A percentile compares a stretch with the other conserved stretches of the same genome.
Evolutionary conservation across 2,113 vertebrate genomes (phyloP).

Genomic region (Chloropsis cyanopogon): DNA sequence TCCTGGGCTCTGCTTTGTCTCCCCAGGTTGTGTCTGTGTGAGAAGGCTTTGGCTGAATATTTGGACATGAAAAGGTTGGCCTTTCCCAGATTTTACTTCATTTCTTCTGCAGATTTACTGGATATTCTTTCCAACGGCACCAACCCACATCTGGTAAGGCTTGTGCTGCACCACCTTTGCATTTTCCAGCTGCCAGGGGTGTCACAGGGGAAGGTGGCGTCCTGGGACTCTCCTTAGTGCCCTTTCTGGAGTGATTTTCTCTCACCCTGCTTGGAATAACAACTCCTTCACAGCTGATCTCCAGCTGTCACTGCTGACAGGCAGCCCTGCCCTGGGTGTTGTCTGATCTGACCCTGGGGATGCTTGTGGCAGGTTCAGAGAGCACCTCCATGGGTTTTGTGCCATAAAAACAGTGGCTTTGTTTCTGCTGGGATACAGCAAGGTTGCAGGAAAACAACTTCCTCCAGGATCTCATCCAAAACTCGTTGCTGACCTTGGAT

Average conservation of each 20-base stretch:
- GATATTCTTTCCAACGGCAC: slow-evolving; percentile 95
- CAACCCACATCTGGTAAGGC: slow-evolving; percentile 80
- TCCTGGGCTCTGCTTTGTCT: not conserved
- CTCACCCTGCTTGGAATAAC: rapidly evolving
- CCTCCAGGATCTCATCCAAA: not conserved
- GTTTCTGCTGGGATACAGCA: not conserved
- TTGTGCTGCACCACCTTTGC: not conserved
- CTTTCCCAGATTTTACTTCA: slow-evolving; percentile 96
- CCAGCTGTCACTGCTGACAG: not conserved
- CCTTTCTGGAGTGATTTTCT: not conserved
- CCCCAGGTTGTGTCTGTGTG: slow-evolving; percentile 86
- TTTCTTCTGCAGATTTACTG: slow-evolving; percentile 94
- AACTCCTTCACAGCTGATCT: not conserved
- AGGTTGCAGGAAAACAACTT: not conserved
- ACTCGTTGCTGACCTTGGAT: not conserved
- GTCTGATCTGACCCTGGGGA: not conserved
- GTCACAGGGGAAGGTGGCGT: not conserved
- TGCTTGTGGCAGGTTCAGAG: not conserved
- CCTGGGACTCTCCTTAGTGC: not conserved
- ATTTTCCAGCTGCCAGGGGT: not conserved
- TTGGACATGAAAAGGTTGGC: slow-evolving; percentile 91
- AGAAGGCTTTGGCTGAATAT: slow-evolving; percentile 93
- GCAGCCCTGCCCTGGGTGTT: not conserved
- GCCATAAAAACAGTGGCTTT: not conserved
- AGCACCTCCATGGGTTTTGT: not conserved